A percentile compares a stretch with the other conserved stretches of the same genome.
phyloP scores from a whole-genome alignment of 2,888 invertebrate genomes.

The Eristalis arbustorum region DNA sequence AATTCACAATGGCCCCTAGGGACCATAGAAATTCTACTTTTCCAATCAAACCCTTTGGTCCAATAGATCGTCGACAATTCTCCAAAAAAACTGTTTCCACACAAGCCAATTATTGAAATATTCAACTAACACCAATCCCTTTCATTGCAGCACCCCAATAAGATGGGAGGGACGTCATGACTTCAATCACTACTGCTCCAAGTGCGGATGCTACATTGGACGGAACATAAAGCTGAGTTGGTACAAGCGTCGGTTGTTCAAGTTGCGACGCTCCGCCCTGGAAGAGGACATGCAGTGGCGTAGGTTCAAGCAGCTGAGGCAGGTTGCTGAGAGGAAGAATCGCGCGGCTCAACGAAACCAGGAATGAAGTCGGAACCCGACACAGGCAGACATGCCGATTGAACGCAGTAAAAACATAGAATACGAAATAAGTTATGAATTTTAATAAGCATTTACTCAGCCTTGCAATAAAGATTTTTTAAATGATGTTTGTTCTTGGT shows the following conservation, averaged over 20 bases:
- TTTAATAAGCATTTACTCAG: neutral
- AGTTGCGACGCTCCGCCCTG: constrained; percentile 74
- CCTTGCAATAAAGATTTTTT: neutral
- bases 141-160: constrained; percentile 74
- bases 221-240: constrained; percentile 76
- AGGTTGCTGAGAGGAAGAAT: constrained; percentile 21
- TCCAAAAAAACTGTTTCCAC: neutral
- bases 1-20: too few species aligned
- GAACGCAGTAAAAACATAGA: neutral
- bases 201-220: constrained; percentile 78
- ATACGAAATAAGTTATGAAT: constrained; percentile 1
- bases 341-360: neutral
- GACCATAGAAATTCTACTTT: too few species aligned
- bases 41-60: too few species aligned
- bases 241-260: constrained; percentile 75
- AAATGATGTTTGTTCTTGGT: neutral
- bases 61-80: neutral
- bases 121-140: neutral
- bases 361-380: neutral
- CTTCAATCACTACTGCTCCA: constrained; percentile 77
- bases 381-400: neutral
- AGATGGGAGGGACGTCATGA: constrained; percentile 75
- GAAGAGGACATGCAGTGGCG: constrained; percentile 71
- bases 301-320: constrained; percentile 71
- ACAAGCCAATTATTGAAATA: neutral